Evolutionary conservation across 2,888 invertebrate species (phyloP), one percentile per base, ranked within the genome.

Genomic region (Dicycla oo): DNA sequence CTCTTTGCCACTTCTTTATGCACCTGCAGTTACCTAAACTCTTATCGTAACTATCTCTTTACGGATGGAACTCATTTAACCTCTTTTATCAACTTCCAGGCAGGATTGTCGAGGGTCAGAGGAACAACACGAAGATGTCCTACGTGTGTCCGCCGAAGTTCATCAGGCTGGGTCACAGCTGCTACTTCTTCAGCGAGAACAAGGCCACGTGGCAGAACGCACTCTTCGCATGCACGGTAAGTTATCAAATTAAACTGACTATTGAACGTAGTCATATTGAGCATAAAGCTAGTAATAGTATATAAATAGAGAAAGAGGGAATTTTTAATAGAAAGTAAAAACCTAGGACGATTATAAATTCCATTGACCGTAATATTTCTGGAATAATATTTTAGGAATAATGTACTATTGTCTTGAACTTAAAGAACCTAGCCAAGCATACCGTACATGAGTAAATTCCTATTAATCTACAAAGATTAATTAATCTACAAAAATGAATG

Each of bases 151-250:
- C 97, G 1, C 96, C 97, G 30, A 95, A 97, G 67, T 98, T 97
- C 93, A 95, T 98, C 87, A 94, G 97, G 60, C 94, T 97, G 47
- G 97, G 97, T n/a, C 97, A 97, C 90, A 97, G 97, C 90, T 98
- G 98, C 91, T 98, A 98, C 93, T 97, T 96, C 94, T 96, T 98
- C 93, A 98, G 98, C 88, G 97, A 96, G 43, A 96, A 96, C 73
- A 96, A 96, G 69, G 96, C 97, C 0, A 96, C 97, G 62, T 98
- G 98, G 98, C 97, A 97, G 85, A 97, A 97, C 23, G 97, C 98
- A 18, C 96, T 97, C 85, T 97, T 97, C 89, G 94, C 97, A 60
- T 98, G 98, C 93, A 96, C 96, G 92, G 97, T 96, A 81, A 85
- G 89, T 77, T 6, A 45, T 58, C 10, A 40, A 20, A 26, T 34